Percentiles rank a stretch among this genome's conserved stretches.
phyloP scores from a whole-genome alignment of 53 echinoderm and acorn worm species.

The Echinometra lucunter region DNA sequence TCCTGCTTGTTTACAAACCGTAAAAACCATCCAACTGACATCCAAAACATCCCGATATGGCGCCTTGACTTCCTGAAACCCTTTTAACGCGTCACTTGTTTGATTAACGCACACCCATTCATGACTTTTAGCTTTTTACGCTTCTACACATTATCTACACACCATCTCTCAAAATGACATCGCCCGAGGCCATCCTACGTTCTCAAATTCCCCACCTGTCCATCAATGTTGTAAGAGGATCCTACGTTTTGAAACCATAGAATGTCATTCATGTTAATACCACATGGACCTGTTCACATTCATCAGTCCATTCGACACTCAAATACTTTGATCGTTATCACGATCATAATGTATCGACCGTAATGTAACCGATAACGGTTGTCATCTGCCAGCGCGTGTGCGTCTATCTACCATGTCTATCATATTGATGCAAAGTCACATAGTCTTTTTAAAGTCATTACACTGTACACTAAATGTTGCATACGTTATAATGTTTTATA shows the following conservation, averaged over 20 bases:
- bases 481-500: too few species aligned
- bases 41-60: background rate
- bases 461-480: too few species aligned
- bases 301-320: background rate
- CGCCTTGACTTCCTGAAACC: background rate
- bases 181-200: slow-evolving; percentile 29
- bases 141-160: background rate
- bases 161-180: background rate
- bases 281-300: background rate
- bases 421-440: too few species aligned
- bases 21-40: background rate
- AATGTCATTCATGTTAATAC: slow-evolving; percentile 21
- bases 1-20: too few species aligned
- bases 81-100: background rate
- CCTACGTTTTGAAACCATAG: slow-evolving; percentile 36
- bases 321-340: background rate
- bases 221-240: slow-evolving; percentile 15
- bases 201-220: slow-evolving; percentile 25
- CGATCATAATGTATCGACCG: background rate
- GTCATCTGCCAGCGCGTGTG: too few species aligned
- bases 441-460: too few species aligned
- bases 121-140: background rate
- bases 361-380: background rate
- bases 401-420: too few species aligned
- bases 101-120: background rate